Conservation (phyloP, 2,113 vertebrate species). For the Spermophilus dauricus region DNA sequence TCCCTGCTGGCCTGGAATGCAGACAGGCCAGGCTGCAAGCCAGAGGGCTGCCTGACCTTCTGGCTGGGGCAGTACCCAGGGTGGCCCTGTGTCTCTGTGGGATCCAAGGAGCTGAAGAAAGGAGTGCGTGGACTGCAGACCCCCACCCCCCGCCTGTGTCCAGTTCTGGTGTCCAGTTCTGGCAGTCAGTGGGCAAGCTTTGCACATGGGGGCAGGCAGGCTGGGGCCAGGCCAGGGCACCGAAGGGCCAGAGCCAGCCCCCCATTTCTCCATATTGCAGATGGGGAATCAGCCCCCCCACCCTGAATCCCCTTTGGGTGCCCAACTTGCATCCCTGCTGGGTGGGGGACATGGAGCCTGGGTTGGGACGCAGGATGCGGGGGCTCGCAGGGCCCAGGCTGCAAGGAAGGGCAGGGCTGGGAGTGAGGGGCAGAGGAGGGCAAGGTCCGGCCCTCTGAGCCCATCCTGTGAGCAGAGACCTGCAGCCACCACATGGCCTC, state of each 20-base stretch:
- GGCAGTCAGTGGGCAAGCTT: background rate
- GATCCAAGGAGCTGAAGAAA: background rate
- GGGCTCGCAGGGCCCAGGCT: background rate
- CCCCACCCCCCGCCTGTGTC: conserved; percentile 40
- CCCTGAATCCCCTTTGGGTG: background rate
- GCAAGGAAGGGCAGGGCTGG: background rate
- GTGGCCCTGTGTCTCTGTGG: background rate
- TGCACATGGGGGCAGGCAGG: background rate
- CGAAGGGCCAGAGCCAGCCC: too few species aligned
- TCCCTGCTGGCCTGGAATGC: background rate
- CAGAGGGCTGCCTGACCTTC: background rate
- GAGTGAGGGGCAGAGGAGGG: background rate
- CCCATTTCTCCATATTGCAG: background rate
- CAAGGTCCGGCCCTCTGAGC: background rate
- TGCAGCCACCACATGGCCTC: conserved; percentile 68
- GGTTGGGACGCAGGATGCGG: background rate
- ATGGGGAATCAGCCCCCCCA: background rate
- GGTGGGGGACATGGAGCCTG: background rate
- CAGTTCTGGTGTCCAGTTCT: rapidly evolving
- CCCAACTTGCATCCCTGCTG: background rate
- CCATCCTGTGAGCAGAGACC: conserved; percentile 60
- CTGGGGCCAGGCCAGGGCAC: background rate
- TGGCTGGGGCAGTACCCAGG: background rate
- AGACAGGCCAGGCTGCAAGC: background rate
- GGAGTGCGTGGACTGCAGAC: conserved; percentile 35